Evolutionary conservation across 2,888 invertebrate genomes (phyloP).

Genomic region (Drosophila kuntzei): DNA sequence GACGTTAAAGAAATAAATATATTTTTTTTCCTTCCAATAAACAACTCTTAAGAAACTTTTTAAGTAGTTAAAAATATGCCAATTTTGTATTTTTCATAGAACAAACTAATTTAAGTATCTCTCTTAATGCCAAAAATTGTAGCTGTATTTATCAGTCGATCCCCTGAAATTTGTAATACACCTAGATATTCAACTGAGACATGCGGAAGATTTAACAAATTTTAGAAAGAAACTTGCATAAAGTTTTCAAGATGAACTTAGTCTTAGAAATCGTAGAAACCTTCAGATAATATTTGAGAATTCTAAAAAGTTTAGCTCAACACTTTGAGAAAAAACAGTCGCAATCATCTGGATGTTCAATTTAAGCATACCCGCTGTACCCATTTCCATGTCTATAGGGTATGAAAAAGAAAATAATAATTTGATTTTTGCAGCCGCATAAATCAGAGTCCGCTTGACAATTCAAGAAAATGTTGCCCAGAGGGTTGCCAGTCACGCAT

Average conservation of each 20-base stretch:
- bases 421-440: conserved; percentile 71
- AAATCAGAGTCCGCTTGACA: conserved; percentile 64
- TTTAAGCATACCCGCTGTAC: neutral
- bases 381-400: conserved; percentile 27
- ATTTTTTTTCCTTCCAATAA: too few relatives aligned
- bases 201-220: neutral
- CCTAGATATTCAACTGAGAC: neutral
- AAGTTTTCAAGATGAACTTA: neutral
- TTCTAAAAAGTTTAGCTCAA: neutral
- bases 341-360: neutral
- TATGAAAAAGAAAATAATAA: conserved; percentile 58
- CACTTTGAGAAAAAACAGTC: neutral
- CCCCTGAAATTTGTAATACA: neutral
- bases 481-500: conserved; percentile 58
- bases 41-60: too few relatives aligned
- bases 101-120: too few relatives aligned
- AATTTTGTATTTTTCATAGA: too few relatives aligned
- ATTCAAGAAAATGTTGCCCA: conserved; percentile 43
- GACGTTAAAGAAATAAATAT: too few relatives aligned
- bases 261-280: too few relatives aligned
- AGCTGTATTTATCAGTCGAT: neutral
- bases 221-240: neutral
- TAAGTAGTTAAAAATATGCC: too few relatives aligned
- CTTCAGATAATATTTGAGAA: neutral
- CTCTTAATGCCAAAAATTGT: too few relatives aligned